phyloP scores from a whole-genome alignment of 1,140 invertebrate genomes.

The Drosophila mauritiana region DNA sequence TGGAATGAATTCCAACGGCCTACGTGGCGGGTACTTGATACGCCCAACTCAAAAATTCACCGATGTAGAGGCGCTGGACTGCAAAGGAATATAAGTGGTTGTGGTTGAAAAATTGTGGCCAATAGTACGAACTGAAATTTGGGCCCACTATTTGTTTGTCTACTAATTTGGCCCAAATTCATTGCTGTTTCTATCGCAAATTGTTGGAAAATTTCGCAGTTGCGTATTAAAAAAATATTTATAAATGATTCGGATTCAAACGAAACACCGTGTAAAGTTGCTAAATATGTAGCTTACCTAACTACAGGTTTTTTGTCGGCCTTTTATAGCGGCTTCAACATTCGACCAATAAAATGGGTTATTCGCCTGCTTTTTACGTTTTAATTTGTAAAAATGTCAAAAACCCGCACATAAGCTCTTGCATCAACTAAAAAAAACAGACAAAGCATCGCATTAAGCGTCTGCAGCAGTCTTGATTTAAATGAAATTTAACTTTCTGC shows the following conservation, averaged over 20 bases:
- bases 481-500: conserved; percentile 78
- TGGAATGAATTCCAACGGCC: conserved; percentile 38
- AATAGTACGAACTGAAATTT: conserved; percentile 8
- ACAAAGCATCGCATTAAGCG: conserved; percentile 23
- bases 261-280: too few species aligned
- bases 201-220: too few species aligned
- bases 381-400: conserved; percentile 21
- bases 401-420: background rate
- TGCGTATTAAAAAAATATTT: too few species aligned
- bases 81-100: conserved; percentile 54
- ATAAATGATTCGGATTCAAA: too few species aligned
- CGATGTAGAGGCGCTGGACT: background rate
- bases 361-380: conserved; percentile 9
- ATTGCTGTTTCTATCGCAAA: conserved; percentile 14
- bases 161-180: conserved; percentile 33
- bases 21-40: conserved; percentile 14
- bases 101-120: conserved; percentile 36
- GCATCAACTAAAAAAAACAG: conserved; percentile 5
- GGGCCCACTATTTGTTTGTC: conserved; percentile 11
- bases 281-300: too few species aligned
- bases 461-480: conserved; percentile 70
- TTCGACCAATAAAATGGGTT: background rate
- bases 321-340: too few species aligned
- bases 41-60: conserved; percentile 1
- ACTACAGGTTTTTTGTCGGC: too few species aligned